phyloP scores from a whole-genome alignment of 2,113 vertebrate species.

The Heterocephalus glaber region DNA sequence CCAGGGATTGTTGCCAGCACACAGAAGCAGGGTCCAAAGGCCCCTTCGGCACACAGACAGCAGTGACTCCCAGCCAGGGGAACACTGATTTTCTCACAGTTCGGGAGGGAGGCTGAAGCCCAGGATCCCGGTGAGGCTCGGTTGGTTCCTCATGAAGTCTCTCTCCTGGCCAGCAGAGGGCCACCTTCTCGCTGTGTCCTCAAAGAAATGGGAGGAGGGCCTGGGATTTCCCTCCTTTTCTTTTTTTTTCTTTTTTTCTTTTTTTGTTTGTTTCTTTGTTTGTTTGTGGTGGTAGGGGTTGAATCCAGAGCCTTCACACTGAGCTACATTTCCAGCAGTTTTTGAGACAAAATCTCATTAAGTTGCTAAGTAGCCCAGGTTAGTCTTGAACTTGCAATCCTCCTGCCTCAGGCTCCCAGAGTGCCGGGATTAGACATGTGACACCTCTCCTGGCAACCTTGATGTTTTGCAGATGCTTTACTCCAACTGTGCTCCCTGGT shows the following conservation, averaged over 20 bases:
- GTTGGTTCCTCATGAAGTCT: background rate
- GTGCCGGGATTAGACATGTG: background rate
- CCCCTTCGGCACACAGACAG: background rate
- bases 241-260: background rate
- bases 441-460: background rate
- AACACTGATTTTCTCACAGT: background rate
- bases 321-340: background rate
- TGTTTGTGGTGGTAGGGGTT: background rate
- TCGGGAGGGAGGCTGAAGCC: background rate
- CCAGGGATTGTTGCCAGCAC: background rate
- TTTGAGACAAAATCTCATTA: background rate
- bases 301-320: background rate
- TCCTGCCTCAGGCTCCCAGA: background rate
- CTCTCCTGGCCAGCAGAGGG: background rate
- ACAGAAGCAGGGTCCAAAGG: background rate
- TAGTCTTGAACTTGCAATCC: background rate
- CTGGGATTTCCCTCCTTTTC: background rate
- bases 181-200: background rate
- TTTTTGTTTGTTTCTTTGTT: no score
- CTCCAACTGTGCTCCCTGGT: background rate
- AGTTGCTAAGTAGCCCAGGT: background rate
- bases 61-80: background rate
- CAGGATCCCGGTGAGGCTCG: no score
- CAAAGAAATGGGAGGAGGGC: background rate
- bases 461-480: background rate